These are phyloP conservation scores for Geotrupes spiniger DNA, from an alignment of 2,888 invertebrate genomes.

Conservation along the genomic window DNA sequence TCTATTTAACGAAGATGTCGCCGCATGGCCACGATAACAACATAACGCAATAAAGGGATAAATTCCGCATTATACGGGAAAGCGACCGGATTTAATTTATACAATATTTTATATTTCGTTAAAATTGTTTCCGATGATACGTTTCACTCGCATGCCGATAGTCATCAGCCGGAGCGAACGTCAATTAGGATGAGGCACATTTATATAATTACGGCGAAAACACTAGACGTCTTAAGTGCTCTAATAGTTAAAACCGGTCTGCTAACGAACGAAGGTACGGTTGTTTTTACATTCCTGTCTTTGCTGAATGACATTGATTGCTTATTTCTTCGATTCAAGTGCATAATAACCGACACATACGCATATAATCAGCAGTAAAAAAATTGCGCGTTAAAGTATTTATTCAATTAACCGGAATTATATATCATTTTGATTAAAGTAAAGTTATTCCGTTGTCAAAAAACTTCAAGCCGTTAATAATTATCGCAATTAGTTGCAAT, in stretches of 20 bases:
- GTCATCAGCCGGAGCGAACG: constrained; percentile 3
- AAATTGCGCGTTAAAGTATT: no score
- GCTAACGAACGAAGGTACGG: constrained; percentile 3
- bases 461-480: no score
- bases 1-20: no score
- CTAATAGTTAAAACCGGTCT: constrained; percentile 7
- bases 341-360: no score
- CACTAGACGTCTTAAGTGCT: constrained; percentile 4
- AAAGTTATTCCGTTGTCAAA: no score
- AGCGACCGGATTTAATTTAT: not conserved
- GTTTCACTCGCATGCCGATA: constrained; percentile 1
- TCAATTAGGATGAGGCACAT: constrained; percentile 3
- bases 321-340: not conserved
- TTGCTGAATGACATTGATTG: constrained; percentile 5
- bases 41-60: no score
- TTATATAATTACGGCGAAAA: constrained; percentile 2
- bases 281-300: not conserved
- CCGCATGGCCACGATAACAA: no score
- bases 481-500: no score
- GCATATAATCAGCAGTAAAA: no score
- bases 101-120: not conserved
- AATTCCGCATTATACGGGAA: no score
- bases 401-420: no score
- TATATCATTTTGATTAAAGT: no score
- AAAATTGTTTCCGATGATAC: not conserved